Evolutionary conservation across 1,140 invertebrate genomes (phyloP), one percentile per base, ranked within the genome.

Genomic region (Orussus abietinus): DNA sequence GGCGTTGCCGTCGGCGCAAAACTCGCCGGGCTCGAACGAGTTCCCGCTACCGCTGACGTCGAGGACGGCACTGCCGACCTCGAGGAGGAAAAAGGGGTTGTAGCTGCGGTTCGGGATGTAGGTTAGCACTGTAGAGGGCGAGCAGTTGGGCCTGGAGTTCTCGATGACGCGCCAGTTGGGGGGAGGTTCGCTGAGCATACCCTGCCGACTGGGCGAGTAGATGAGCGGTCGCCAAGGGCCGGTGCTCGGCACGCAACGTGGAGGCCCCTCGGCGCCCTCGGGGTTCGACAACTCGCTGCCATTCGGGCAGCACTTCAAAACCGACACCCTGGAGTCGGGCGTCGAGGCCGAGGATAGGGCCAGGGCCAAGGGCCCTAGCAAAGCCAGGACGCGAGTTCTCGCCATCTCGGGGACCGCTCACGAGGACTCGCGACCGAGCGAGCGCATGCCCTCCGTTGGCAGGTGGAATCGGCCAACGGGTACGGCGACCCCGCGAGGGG

Each of bases 1-100:
- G 1, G 75, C 77, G 1, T 64, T 68, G 3, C 69, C 52, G 50
- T 85, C 82, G 11, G 77, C 74, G 51, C 83, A 85, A 49, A 77
- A 85, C 3, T 75, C 63, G 0, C 48, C 37, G 0, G 76, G 72
- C 2, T 68, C 51, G 15, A 81, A 59, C 2, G 52, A 55, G 4
- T 45, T 20, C 0, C 25, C 43, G 4, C 3, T 11, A 10, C 52
- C 62, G n/a, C n/a, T n/a, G 20, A 75, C 63, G 0, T 77, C 63
- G 20, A 80, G 43, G 28, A 74, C 63, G 11, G 78, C 59, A 0
- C 72, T 75, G 0, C 82, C 83, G 50, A 77, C 77, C 11, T 78
- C 77, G 11, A 80, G 74, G 1, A 80, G 51, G 1, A 79, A 34
- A 26, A 76, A 75, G 1, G 67, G 68, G n/a, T 49, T 53, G 5